Conservation (phyloP, 2,113 vertebrate species). For the Charina bottae region DNA sequence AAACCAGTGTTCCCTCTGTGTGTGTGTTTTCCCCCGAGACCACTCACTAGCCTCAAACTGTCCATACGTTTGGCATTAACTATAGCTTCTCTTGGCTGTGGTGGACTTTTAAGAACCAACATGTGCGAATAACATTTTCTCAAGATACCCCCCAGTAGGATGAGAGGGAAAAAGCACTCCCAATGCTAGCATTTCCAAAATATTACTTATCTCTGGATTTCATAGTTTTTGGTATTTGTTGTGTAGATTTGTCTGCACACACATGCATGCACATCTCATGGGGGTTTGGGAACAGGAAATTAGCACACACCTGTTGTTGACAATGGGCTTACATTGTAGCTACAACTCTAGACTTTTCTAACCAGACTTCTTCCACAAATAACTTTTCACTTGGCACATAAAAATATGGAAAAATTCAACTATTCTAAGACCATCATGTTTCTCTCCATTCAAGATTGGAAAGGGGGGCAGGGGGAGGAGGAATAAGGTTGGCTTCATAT, state of each 20-base stretch:
- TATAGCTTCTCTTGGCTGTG: conserved; percentile 50
- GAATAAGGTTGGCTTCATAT: conserved; percentile 5
- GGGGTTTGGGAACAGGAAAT: conserved; percentile 12
- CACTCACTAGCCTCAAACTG: conserved; percentile 55
- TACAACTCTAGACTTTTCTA: conserved; percentile 12
- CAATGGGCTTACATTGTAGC: neutral
- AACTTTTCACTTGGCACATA: conserved; percentile 28
- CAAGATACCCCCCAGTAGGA: conserved; percentile 53
- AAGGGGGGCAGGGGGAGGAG: neutral
- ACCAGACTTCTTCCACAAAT: conserved; percentile 9
- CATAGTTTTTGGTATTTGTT: conserved; percentile 6
- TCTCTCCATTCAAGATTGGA: neutral
- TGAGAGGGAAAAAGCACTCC: conserved; percentile 12
- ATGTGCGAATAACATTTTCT: conserved; percentile 63
- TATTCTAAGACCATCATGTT: conserved; percentile 14
- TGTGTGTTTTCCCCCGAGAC: conserved; percentile 65
- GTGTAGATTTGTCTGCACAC: neutral
- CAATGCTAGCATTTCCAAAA: conserved; percentile 37
- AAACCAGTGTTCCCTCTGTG: conserved; percentile 63
- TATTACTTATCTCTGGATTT: conserved; percentile 27
- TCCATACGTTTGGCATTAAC: conserved; percentile 41
- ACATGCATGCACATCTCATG: neutral
- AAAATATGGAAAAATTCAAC: conserved; percentile 9
- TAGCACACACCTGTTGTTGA: neutral
- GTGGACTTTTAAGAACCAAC: conserved; percentile 48